Evolutionary conservation across 1,140 invertebrate species (phyloP), one percentile per base, ranked within the genome.

Genomic region (Brachionus asplanchnoidis): DNA sequence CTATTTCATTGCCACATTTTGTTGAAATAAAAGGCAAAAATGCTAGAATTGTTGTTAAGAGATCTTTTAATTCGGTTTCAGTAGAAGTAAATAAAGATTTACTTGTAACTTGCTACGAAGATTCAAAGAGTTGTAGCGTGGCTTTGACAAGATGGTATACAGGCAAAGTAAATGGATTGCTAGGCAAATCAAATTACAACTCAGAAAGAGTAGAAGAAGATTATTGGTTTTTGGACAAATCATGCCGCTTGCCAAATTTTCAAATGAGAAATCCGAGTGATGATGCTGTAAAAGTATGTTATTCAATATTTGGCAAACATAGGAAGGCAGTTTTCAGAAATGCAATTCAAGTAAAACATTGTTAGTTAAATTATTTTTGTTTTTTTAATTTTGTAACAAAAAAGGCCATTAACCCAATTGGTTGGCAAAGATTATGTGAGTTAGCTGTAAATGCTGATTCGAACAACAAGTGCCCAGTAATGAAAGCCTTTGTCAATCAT

Each of bases 131-230:
- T 44, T 82, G 79, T 65, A 65, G 36, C 12, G 79, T 82, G 26
- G 79, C 79, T 28, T 68, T 82, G 20, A 82, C 79, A 36, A 60
- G 79, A 66, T 82, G 79, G 79, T 82, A 82, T 17, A 82, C 79
- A 65, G 79, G 79, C 5, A 60, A 46, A 42, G 79, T 82, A 23
- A 68, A 82, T 65, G 79, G 79, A 44, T 65, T 82, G 8, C 46
- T 82, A 3, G 79, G 79, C 9, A 82, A 44, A 42, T 60, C 79
- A 42, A 82, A 82, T 26, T 17, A 65, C n/a, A 68, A 82, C 40
- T 26, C 32, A 11, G 40, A 82, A 17, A 2, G 40, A 32, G 42
- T 23, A 1, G 40, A 82, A n/a, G 53, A 60, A n/a, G 23, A 60
- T 20, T 20, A 82, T 65, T 82, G 79, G 79, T 82, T 17, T 68